A percentile compares a stretch with the other conserved stretches of the same genome.
These are phyloP conservation scores for Caenorhabditis sp. DNA, from an alignment of 2,888 invertebrate genomes.

Conservation along the genomic window DNA sequence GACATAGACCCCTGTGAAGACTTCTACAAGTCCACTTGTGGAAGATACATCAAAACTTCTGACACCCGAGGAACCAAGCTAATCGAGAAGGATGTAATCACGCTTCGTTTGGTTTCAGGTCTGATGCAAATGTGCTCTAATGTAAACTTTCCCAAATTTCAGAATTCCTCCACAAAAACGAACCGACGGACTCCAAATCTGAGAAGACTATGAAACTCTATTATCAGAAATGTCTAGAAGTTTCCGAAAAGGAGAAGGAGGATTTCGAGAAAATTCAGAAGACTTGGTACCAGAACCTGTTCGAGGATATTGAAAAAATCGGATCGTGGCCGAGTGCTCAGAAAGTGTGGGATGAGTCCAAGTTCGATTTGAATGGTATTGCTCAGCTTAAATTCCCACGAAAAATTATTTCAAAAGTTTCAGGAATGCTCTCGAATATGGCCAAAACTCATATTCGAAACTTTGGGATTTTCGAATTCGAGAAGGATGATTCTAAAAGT, in stretches of 20 bases:
- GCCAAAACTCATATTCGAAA: slow-evolving; percentile 6
- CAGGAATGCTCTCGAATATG: slow-evolving; percentile 45
- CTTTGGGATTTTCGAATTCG: slow-evolving; percentile 27
- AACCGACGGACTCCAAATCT: slow-evolving; percentile 4
- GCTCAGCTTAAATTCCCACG: too few relatives aligned
- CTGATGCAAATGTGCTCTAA: not conserved
- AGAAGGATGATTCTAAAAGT: not conserved
- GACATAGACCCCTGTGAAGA: slow-evolving; percentile 76
- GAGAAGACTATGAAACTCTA: slow-evolving; percentile 18
- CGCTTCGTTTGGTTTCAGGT: not conserved
- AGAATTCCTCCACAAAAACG: slow-evolving; percentile 28
- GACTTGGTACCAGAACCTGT: too few relatives aligned
- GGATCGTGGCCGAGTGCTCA: slow-evolving; percentile 39
- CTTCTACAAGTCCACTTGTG: slow-evolving; percentile 77
- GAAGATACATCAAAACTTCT: slow-evolving; percentile 39
- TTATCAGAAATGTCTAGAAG: not conserved
- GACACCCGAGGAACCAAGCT: not conserved
- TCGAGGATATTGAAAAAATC: slow-evolving; percentile 36
- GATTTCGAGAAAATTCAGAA: not conserved
- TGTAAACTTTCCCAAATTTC: not conserved
- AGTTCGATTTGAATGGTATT: slow-evolving; percentile 32
- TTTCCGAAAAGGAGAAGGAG: not conserved
- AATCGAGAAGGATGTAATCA: not conserved
- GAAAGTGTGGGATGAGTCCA: slow-evolving; percentile 11
- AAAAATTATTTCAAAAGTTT: not conserved